These are phyloP conservation scores for Lathronympha strigana DNA, from an alignment of 2,888 invertebrate species.

Conservation along the genomic window DNA sequence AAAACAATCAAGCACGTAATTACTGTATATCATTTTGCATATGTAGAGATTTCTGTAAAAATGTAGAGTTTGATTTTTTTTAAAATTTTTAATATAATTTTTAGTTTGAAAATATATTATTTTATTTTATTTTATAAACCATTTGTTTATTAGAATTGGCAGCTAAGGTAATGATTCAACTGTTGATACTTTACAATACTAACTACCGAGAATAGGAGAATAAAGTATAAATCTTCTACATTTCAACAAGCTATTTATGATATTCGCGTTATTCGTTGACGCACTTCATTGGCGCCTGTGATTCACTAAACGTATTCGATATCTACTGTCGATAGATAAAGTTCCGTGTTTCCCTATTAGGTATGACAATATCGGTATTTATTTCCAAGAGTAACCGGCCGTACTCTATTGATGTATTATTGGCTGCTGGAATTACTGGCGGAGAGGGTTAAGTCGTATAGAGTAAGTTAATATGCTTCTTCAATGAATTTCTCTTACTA, in stretches of 20 bases:
- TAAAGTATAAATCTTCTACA: background rate
- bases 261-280: conserved; percentile 18
- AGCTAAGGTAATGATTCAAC: background rate
- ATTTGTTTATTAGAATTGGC: background rate
- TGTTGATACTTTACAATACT: background rate
- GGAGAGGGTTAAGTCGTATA: background rate
- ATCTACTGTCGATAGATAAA: conserved; percentile 21
- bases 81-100: too few species aligned
- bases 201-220: background rate
- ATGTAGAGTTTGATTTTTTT: background rate
- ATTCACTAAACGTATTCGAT: conserved; percentile 32
- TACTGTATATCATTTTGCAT: too few species aligned
- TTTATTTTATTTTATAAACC: too few species aligned
- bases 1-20: too few species aligned
- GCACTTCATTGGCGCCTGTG: conserved; percentile 13
- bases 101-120: too few species aligned
- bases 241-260: conserved; percentile 8
- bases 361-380: conserved; percentile 35
- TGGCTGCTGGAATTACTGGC: background rate
- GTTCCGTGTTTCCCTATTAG: conserved; percentile 34
- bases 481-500: background rate
- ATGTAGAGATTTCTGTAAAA: background rate
- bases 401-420: conserved; percentile 10
- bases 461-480: background rate
- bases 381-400: conserved; percentile 18